phyloP scores from a whole-genome alignment of 2,888 invertebrate species.

The Parthenolecanium corni region DNA sequence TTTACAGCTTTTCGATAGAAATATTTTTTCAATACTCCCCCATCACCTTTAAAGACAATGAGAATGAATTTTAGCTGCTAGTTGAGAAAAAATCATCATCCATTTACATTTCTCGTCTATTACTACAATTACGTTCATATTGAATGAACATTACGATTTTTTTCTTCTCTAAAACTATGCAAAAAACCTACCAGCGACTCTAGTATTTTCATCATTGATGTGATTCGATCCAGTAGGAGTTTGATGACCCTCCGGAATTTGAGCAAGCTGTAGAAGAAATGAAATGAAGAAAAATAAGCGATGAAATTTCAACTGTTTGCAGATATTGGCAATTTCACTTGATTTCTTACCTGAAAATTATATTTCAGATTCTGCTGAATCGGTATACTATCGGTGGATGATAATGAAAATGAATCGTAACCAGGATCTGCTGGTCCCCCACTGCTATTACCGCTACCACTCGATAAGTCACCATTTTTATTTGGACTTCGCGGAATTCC shows the following conservation, averaged over 20 bases:
- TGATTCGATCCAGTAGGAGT: constrained; percentile 38
- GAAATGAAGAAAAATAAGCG: not conserved
- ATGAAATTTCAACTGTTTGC: not conserved
- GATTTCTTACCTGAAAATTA: constrained; percentile 48
- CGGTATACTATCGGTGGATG: constrained; percentile 77
- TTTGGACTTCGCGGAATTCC: constrained; percentile 57
- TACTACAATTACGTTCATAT: no score
- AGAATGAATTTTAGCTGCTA: no score
- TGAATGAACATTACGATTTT: no score
- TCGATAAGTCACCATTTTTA: constrained; percentile 52
- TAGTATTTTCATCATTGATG: constrained; percentile 3
- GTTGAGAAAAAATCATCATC: no score
- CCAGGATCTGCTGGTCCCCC: constrained; percentile 66
- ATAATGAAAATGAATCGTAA: constrained; percentile 81
- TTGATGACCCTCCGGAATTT: constrained; percentile 73
- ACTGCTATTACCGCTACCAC: constrained; percentile 43
- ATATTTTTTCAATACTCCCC: no score
- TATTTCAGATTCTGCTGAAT: constrained; percentile 67
- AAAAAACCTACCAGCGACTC: constrained; percentile 7
- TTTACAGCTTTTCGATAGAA: no score
- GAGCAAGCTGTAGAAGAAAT: constrained; percentile 52
- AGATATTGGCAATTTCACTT: not conserved
- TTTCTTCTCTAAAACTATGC: no score
- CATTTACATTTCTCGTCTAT: no score
- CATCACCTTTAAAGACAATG: no score